A percentile compares a stretch with the other conserved stretches of the same genome.
phyloP scores from a whole-genome alignment of 1,140 invertebrate species.

The Cherax quadricarinatus region DNA sequence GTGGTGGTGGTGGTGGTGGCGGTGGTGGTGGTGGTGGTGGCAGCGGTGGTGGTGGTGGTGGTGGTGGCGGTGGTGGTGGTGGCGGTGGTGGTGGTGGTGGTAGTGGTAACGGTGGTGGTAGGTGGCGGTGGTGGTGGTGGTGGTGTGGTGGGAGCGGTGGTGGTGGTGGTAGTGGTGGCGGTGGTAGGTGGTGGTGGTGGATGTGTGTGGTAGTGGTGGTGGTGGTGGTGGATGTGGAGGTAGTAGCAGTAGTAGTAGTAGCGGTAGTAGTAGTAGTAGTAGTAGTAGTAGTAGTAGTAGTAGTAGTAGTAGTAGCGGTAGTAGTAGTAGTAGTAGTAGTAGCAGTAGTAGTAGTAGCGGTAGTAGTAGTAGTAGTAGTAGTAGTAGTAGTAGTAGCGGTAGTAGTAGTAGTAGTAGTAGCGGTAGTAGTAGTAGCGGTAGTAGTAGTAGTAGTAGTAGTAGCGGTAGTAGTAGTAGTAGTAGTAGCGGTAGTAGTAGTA shows the following conservation, averaged over 20 bases:
- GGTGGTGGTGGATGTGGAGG: not conserved
- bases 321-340: conserved; percentile 6
- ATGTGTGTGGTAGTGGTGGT: not conserved
- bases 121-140: too few species aligned
- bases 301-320: conserved; percentile 34
- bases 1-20: not conserved
- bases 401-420: not conserved
- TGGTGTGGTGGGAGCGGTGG: too few species aligned
- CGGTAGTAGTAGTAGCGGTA: not conserved
- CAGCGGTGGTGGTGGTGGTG: not conserved
- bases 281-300: conserved; percentile 32
- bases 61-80: not conserved
- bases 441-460: not conserved
- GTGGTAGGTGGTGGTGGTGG: too few species aligned
- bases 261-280: conserved; percentile 29
- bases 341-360: not conserved
- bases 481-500: not conserved
- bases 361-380: not conserved
- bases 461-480: too few species aligned
- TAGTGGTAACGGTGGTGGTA: too few species aligned
- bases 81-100: not conserved
- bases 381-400: conserved; percentile 16
- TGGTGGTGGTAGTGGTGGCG: too few species aligned
- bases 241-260: not conserved
- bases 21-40: not conserved